Percentiles rank a stretch among this genome's conserved stretches.
These are phyloP conservation scores for Gibbula magus DNA, from an alignment of 2,888 invertebrate species.

Conservation along the genomic window DNA sequence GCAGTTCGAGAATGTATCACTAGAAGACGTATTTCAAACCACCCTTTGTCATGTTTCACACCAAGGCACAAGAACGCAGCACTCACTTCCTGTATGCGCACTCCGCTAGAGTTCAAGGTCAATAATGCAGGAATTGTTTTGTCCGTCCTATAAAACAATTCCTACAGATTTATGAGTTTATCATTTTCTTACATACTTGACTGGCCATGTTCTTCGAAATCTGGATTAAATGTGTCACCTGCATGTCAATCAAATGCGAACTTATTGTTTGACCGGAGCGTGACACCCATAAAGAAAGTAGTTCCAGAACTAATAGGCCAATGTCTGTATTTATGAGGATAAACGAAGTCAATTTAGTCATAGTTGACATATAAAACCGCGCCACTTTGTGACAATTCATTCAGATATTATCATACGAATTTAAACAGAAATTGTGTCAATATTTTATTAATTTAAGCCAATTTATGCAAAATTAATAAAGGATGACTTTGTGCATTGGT, in stretches of 20 bases:
- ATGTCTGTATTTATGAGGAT: background rate
- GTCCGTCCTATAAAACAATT: no score
- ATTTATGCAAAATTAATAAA: no score
- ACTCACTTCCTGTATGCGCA: background rate
- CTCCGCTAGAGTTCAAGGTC: background rate
- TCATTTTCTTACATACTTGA: no score
- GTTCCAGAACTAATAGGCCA: background rate
- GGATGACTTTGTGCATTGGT: no score
- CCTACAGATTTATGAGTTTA: no score
- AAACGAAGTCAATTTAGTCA: background rate
- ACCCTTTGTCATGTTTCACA: background rate
- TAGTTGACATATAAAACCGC: no score
- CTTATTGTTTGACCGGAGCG: background rate
- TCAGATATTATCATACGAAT: no score
- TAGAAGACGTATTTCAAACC: background rate
- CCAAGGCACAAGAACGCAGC: background rate
- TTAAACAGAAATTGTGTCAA: no score
- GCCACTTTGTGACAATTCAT: no score
- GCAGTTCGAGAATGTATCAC: background rate
- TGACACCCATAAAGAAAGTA: constrained; percentile 2
- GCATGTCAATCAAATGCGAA: background rate
- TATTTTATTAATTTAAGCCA: no score
- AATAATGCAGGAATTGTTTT: background rate
- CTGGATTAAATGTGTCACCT: no score
- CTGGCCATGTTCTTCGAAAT: no score